Base-by-base conservation (phyloP, 2,797 vertebrate species). In the Phoebastria nigripes region DNA sequence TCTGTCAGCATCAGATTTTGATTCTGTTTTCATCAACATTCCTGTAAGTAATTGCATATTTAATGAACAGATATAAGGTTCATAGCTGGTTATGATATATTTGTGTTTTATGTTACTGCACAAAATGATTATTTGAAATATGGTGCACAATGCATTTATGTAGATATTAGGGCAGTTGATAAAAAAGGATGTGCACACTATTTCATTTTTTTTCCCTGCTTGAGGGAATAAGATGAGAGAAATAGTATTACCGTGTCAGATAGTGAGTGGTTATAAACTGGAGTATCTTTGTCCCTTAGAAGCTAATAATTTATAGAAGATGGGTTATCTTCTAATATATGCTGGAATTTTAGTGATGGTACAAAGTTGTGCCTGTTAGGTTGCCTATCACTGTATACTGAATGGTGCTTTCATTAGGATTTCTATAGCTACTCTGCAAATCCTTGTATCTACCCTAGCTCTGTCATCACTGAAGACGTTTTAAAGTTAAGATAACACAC, bases 11-110 rank as follows among this genome's bases (percentile, higher is more conserved):
- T 92, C 92, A 33, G 99, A 99, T 82, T 98, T 99, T 95, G 98
- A 99, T 85, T 98, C 98, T 42, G 98, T 99, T 95, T 99, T 99
- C 98, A 98, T 99, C 97, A 99, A 99, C 97, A 99, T 99, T 97
- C 98, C 99, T 90, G 99, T 99, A 97, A 99, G 99, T 97, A 97
- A 94, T 28, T 51, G 16, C 4, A 2, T 81, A 13, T 65, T 81
- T 92, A 67, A 73, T 65, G 63, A 69, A 55, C 42, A 52, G 26
- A 44, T 69, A 15, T 1, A 46, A 56, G 18, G 8, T 52, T 87
- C 33, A 2, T 66, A 66, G 76, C 25, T 37, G 28, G 17, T n/a
- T 66, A 51, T 51, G 51, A n/a, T 44, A 8, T 17, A 51, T 82
- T 90, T 1, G 12, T 88, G 56, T 93, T 82, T 20, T 4, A 6